Base-by-base conservation (phyloP, 2,888 invertebrate genomes). In the Chelonus formosanus region DNA sequence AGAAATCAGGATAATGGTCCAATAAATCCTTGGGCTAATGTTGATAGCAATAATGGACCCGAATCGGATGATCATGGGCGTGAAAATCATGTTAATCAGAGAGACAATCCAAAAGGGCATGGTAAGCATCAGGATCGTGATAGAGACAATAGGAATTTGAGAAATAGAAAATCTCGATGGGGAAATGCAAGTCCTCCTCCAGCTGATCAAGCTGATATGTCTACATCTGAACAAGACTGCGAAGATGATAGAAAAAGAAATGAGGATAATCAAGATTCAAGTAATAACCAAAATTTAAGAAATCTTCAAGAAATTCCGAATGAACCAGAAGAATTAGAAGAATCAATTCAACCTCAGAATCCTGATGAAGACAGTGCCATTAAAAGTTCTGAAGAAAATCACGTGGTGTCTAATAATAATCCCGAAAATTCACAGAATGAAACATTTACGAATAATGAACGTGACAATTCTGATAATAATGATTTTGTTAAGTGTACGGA, bases 81-180 rank as follows among this genome's bases (percentile, higher is more conserved):
- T 8, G 71, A 68, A 10, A 69, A 72, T 69, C 71, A 71, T 35
- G 43, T 47, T 40, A 47, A 50, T n/a, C 8, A 69, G 4, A 71
- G 76, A 32, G 77, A 78, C 3, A 76, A 74, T 60, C 50, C 32
- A 57, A 73, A 62, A 52, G 61, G 55, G 62, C 67, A 67, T 31
- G 70, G 70, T 8, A 67, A 67, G 47, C 62, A 65, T 44, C 66
- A 53, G 8, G 68, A 68, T 20, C 65, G 68, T 6, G 65, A 65
- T 36, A 44, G 60, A 40, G 67, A 67, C 8, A 65, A 55, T 52
- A 62, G 62, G 40, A 57, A 68, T 7, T 67, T 66, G 74, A 10
- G 79, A 76, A 80, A 75, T 50, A 73, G 80, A 43, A 81, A 81
- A 63, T 80, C 72, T 2, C 63, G 76, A 35, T 77, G 76, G 76